Evolutionary conservation across 2,888 invertebrate genomes (phyloP).

Genomic region (Chloroclysta siterata): DNA sequence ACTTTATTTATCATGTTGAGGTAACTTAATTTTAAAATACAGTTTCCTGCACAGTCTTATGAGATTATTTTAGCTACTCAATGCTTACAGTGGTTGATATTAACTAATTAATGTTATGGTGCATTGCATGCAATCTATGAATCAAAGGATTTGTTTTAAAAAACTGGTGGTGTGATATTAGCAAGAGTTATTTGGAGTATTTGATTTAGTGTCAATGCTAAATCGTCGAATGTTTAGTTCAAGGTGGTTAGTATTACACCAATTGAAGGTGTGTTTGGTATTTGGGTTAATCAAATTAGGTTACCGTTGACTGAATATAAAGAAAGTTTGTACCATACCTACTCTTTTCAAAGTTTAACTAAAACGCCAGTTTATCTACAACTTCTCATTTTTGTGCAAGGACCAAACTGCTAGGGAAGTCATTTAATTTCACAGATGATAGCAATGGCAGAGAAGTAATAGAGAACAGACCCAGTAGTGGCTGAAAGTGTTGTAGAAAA

Average conservation of each 20-base stretch:
- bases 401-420: not conserved
- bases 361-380: not conserved
- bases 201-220: conserved; percentile 10
- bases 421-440: not conserved
- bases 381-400: not conserved
- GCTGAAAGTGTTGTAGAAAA: too few species aligned
- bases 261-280: conserved; percentile 10
- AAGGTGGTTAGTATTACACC: conserved; percentile 2
- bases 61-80: not conserved
- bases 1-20: not conserved
- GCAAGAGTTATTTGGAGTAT: too few species aligned
- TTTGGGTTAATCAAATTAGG: conserved; percentile 22
- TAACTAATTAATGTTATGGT: not conserved
- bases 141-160: not conserved
- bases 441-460: not conserved
- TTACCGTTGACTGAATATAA: conserved; percentile 10
- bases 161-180: not conserved
- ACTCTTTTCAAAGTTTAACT: too few species aligned
- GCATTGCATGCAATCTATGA: not conserved
- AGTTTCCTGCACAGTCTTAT: not conserved
- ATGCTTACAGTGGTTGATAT: not conserved
- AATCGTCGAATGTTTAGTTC: conserved; percentile 12
- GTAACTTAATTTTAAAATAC: not conserved
- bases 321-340: conserved; percentile 3
- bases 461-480: too few species aligned